Percentiles rank a stretch among this genome's conserved stretches.
phyloP scores from a whole-genome alignment of 2,888 invertebrate genomes.

The Dione juno region DNA sequence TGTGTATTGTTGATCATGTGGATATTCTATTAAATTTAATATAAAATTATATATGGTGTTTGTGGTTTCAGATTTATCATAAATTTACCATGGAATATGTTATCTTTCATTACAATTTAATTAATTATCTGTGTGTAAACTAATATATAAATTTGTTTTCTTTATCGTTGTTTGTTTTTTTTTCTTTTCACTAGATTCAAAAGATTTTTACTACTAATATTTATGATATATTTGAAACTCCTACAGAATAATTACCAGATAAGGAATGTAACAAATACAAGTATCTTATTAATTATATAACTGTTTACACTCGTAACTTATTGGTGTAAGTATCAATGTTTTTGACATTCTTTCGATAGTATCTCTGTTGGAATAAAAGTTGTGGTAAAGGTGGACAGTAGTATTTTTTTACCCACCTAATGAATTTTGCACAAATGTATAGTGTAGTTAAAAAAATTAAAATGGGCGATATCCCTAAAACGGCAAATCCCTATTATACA shows the following conservation, averaged over 20 bases:
- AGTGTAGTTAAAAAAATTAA: no score
- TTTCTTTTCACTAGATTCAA: neutral
- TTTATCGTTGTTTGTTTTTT: neutral
- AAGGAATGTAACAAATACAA: neutral
- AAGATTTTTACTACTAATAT: neutral
- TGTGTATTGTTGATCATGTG: constrained; percentile 45
- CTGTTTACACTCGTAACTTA: constrained; percentile 12
- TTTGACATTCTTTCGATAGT: constrained; percentile 72
- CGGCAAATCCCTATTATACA: no score
- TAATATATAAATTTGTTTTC: neutral
- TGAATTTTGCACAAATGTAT: neutral
- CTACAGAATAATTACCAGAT: no score
- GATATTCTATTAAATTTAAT: constrained; percentile 47
- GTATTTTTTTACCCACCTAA: neutral
- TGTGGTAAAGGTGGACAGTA: constrained; percentile 58
- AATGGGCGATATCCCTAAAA: no score
- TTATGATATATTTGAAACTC: constrained; percentile 11
- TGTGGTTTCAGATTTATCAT: constrained; percentile 31
- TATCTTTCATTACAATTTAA: neutral
- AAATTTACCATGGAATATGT: neutral
- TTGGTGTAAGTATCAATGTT: constrained; percentile 36
- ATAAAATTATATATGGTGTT: constrained; percentile 25
- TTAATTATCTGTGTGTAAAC: neutral
- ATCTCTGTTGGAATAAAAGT: constrained; percentile 69
- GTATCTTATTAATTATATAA: neutral